A percentile compares a stretch with the other conserved stretches of the same genome.
Conservation (phyloP, 1,140 invertebrate species). For the Idris sp. region DNA sequence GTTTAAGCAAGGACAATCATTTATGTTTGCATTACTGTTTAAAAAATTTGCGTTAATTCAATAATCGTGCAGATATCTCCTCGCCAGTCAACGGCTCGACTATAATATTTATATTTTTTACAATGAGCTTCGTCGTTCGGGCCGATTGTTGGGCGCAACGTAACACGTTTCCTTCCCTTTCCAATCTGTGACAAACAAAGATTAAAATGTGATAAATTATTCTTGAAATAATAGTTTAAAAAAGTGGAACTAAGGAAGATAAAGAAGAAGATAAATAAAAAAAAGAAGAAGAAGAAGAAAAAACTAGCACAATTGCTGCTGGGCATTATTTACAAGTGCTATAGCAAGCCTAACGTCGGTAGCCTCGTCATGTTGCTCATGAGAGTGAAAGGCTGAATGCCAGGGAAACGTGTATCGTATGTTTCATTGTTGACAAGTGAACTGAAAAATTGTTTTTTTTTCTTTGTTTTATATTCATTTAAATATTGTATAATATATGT, state of each 20-base stretch:
- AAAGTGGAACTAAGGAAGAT: slow-evolving; percentile 69
- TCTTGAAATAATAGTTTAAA: slow-evolving; percentile 77
- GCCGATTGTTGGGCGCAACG: slow-evolving; percentile 70
- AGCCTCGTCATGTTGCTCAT: slow-evolving; percentile 65
- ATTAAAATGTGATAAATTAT: slow-evolving; percentile 79
- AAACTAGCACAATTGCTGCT: slow-evolving; percentile 78
- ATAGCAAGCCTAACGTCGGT: slow-evolving; percentile 73
- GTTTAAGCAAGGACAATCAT: slow-evolving; percentile 43
- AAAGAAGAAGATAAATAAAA: slow-evolving; percentile 61
- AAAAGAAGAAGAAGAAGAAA: slow-evolving; percentile 61
- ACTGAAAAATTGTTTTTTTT: slow-evolving; percentile 21
- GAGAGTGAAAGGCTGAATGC: slow-evolving; percentile 64
- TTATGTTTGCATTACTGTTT: slow-evolving; percentile 21
- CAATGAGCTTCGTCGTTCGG: slow-evolving; percentile 77
- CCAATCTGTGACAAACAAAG: slow-evolving; percentile 76
- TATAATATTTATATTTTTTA: slow-evolving; percentile 79
- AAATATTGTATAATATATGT: no score
- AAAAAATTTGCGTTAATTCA: slow-evolving; percentile 30
- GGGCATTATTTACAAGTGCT: slow-evolving; percentile 78
- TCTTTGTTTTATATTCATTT: slow-evolving; percentile 3
- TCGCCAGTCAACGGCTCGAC: slow-evolving; percentile 72
- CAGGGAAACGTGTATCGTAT: slow-evolving; percentile 63
- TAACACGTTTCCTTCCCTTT: slow-evolving; percentile 73
- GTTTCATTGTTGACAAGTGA: slow-evolving; percentile 62
- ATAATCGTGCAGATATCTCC: slow-evolving; percentile 47